Evolutionary conservation across 2,797 vertebrate genomes (phyloP).

Genomic region (Orestias chungarensis): DNA sequence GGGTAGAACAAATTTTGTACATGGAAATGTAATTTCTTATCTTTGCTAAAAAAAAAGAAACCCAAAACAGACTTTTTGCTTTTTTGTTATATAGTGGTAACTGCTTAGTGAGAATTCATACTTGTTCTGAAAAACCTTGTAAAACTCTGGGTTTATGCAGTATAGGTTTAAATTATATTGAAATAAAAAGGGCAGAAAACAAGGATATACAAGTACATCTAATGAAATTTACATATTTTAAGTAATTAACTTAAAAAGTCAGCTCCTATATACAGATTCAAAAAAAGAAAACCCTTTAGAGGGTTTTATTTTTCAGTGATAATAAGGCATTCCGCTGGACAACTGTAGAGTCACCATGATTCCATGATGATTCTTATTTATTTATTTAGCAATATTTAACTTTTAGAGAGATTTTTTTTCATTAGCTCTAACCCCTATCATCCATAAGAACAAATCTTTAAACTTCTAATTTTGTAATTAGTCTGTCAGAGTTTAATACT

Average conservation of each 20-base stretch:
- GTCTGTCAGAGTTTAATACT: no score
- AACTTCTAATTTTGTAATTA: no score
- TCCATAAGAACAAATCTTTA: no score
- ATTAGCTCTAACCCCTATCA: no score
- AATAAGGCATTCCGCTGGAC: no score
- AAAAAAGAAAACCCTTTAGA: neutral
- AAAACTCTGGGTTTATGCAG: neutral
- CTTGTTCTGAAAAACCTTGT: neutral
- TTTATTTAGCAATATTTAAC: no score
- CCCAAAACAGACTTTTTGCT: neutral
- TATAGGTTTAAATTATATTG: neutral
- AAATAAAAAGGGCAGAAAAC: neutral
- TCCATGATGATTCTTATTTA: no score
- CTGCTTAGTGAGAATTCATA: no score
- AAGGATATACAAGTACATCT: neutral
- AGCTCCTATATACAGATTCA: neutral
- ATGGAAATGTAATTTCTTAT: conserved; percentile 9
- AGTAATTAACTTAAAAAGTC: neutral
- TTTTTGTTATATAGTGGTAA: neutral
- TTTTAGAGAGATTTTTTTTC: no score
- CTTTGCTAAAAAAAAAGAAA: neutral
- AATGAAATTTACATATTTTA: neutral
- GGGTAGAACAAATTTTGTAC: neutral
- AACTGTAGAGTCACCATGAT: no score
- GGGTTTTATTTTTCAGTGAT: neutral